Evolutionary conservation across 2,797 vertebrate genomes (phyloP).

Genomic region (Picus viridis): DNA sequence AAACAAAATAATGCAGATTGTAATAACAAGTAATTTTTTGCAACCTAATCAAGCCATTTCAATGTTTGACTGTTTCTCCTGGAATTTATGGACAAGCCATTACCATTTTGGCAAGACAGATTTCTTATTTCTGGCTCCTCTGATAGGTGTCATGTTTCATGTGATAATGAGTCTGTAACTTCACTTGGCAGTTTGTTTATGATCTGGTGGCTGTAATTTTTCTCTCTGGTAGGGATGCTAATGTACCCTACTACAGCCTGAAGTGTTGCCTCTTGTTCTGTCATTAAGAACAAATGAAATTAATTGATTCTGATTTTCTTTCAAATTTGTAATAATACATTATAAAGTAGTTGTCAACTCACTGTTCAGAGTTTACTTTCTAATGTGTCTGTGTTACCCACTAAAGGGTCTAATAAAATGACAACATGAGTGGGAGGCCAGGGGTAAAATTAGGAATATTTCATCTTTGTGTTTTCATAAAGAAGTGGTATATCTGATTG

Average conservation of each 20-base stretch:
- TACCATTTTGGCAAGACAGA: slow-evolving; percentile 25
- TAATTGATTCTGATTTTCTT: slow-evolving; percentile 40
- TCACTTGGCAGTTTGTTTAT: slow-evolving; percentile 53
- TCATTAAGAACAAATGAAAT: slow-evolving; percentile 48
- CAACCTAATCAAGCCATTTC: slow-evolving; percentile 22
- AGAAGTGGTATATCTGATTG: not conserved
- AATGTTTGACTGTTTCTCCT: slow-evolving; percentile 4
- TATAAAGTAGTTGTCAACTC: not conserved
- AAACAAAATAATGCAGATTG: slow-evolving; percentile 3
- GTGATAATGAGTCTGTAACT: slow-evolving; percentile 55
- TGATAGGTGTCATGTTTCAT: slow-evolving; percentile 51
- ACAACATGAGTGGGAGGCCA: not conserved
- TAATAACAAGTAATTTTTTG: slow-evolving; percentile 19
- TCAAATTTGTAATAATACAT: not conserved
- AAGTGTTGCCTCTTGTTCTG: slow-evolving; percentile 40
- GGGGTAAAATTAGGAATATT: not conserved
- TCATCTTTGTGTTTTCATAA: not conserved
- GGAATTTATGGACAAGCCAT: not conserved
- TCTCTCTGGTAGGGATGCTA: slow-evolving; percentile 9
- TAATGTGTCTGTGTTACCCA: not conserved
- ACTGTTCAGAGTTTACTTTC: not conserved
- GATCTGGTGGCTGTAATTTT: slow-evolving; percentile 37
- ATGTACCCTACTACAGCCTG: slow-evolving; percentile 11
- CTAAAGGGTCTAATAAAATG: not conserved
- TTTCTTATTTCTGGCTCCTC: slow-evolving; percentile 49